Conservation (phyloP, 2,113 vertebrate genomes). For the Leptosomus discolor region DNA sequence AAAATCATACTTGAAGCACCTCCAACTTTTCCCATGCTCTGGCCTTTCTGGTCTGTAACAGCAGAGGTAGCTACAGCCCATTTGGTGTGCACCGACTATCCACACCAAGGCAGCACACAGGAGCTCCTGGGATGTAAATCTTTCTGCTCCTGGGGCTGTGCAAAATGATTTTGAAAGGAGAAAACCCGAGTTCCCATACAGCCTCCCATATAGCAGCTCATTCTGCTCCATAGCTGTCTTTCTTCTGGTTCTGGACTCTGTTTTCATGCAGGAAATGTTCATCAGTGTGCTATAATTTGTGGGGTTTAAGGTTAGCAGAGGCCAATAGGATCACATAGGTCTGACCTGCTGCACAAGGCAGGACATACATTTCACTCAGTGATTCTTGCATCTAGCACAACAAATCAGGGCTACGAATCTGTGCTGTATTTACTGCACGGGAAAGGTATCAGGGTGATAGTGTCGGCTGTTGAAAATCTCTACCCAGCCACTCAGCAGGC, state of each 20-base stretch:
- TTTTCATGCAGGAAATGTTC: background rate
- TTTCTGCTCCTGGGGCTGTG: background rate
- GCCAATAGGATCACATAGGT: background rate
- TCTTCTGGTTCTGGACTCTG: background rate
- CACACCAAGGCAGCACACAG: background rate
- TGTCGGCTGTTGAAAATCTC: background rate
- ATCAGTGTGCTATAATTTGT: background rate
- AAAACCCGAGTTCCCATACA: background rate
- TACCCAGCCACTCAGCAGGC: background rate
- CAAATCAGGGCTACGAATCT: background rate
- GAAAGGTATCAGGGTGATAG: background rate
- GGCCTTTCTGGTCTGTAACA: background rate
- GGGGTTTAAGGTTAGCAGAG: background rate
- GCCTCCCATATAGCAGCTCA: background rate
- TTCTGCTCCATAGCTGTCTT: background rate
- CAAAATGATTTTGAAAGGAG: background rate
- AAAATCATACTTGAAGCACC: background rate
- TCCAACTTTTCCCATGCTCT: background rate
- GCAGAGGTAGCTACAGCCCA: background rate
- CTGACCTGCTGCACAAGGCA: background rate
- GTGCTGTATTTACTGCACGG: background rate
- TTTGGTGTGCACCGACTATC: background rate
- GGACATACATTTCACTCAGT: background rate
- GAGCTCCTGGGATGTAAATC: background rate
- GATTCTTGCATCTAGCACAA: background rate